Evolutionary conservation across 2,888 invertebrate genomes (phyloP), one percentile per base, ranked within the genome.

Genomic region (Synanthedon formicaeformis): DNA sequence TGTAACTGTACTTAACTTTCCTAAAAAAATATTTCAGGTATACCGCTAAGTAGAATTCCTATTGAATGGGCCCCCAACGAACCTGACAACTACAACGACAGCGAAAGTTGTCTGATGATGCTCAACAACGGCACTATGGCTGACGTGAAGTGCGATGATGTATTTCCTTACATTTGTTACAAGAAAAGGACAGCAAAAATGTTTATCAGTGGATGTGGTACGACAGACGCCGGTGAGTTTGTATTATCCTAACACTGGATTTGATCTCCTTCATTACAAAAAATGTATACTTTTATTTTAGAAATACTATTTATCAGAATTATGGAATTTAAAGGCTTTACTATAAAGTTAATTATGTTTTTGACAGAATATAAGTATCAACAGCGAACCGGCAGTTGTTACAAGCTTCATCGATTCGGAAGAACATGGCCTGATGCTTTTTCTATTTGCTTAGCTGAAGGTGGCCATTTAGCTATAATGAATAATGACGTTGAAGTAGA

Each of bases 351-450:
- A 1, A 23, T 23, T 23, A 23, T 23, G 23, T 23, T 23, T 23
- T 23, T 48, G 23, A 6, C 60, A 78, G 78, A 56, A 34, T 79
- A 79, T 55, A 51, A 2, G 0, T 41, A 65, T 0, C 67, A 75
- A 6, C 1, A 40, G 0, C 55, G 67, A 8, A 77, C 78, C 0
- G 63, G 68, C 1, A 71, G 60, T 18, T 79, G 79, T 53, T 80
- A 80, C 59, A 78, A 80, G 56, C 72, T 76, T 57, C 78, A 78
- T 52, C n/a, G 23, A 2, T 45, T 55, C 6, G 57, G 55, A 0
- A 51, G 52, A 40, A 56, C 52, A 5, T 68, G 66, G 65, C 13
- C 56, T 0, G 53, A 54, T 2, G 65, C 66, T 0, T 60, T 60
- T 51, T 55, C 54, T 55, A 55, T 59, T 5, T 66, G 66, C 52